Base-by-base conservation (phyloP, 2,888 invertebrate genomes). In the Pseudococcus jackbeardsleyi region DNA sequence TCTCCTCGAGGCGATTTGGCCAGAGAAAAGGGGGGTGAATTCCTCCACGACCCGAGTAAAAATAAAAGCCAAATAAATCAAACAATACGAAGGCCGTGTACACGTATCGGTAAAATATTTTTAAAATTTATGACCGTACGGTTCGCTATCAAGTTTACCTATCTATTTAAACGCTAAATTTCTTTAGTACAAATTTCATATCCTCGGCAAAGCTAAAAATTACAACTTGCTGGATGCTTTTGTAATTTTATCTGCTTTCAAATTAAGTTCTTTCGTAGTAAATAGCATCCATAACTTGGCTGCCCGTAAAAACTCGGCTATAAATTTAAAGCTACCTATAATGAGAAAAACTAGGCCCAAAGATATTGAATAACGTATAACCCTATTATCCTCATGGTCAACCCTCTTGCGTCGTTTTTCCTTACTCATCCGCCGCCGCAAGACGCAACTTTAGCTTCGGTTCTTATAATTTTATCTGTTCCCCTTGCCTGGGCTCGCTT, bases 361-460 rank as follows among this genome's bases (percentile, higher is more conserved):
- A 72, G 72, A 82, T 82, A 82, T 82, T 82, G 79, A 82, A 82
- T 82, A 82, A 82, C 42, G 79, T 82, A 82, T 82, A 72, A 72
- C 72, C 79, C 79, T 82, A 82, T 82, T 82, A 82, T 82, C 79
- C 42, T 9, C 79, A 46, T n/a, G 42, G 39, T 82, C 79, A 46
- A 46, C 79, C 79, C 79, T 82, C 15, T 15, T 39, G 39, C 17
- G n/a, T 8, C 17, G 17, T 39, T 39, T 77, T 39, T 77, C 15
- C 72, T 72, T 72, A 11, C 26, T 8, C 22, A 33, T 33, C 12
- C 72, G 26, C 6, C 42, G 3, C 9, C 26, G 42, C 42, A 11
- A 72, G 72, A 72, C 72, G 72, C 33, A 72, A 72, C 72, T 72
- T 72, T 72, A 72, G 33, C 33, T 33, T 72, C 33, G 72, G 72